Base-by-base conservation (phyloP, 2,113 vertebrate species). In the Coregonus clupeaformis region DNA sequence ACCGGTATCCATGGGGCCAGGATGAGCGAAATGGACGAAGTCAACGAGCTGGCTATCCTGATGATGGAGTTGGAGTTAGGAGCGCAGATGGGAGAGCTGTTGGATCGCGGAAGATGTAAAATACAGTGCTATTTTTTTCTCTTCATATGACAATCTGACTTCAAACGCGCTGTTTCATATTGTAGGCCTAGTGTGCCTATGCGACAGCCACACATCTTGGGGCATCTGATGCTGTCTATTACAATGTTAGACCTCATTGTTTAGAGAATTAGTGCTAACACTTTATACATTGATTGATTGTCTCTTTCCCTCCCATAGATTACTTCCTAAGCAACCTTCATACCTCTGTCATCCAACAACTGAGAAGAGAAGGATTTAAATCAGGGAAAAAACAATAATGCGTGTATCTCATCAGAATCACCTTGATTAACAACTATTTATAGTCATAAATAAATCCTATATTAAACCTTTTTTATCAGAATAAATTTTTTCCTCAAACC, bases 251-350 rank as follows among this genome's bases (percentile, higher is more conserved):
- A 49, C 12, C 9, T 49, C 11, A 45, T 11, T 45, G 42, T 49
- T 49, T 49, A 0, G 12, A 9, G 42, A 45, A 9, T 11, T 45
- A 6, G 11, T 9, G 11, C 11, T 6, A 45, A 45, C 5, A 14
- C 47, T 14, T 49, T 49, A 14, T 14, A 63, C 2, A 3, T 29
- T 29, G 24, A 13, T 64, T 64, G 11, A 14, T 25, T 22, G 45
- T 22, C n/a, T n/a, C 18, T 68, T 12, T 73, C 22, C 24, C 60
- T 72, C 59, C 30, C 25, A 11, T 57, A 68, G 73, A 75, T 25
- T n/a, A 14, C 65, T 68, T 71, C 5, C 82, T 90, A 82, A 27
- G 1, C 75, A 88, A 64, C 62, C 1, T 49, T 49, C 47, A 49
- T 13, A 14, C 47, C 3, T 49, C 47, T 14, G 3, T 49, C 13